phyloP scores from a whole-genome alignment of 2,113 vertebrate species.

The Nycticorax nycticorax region DNA sequence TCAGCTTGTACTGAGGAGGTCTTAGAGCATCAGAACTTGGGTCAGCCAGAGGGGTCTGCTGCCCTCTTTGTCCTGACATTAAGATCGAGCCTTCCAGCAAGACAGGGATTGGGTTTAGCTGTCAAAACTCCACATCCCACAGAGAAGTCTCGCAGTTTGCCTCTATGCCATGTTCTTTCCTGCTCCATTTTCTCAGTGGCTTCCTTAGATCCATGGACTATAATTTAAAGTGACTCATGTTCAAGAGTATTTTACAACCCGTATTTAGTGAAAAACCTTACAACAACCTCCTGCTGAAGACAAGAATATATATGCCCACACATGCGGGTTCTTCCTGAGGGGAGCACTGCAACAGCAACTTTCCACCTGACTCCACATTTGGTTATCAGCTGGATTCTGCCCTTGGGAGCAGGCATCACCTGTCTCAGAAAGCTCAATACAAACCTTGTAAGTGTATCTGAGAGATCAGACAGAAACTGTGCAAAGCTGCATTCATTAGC shows the following conservation, averaged over 20 bases:
- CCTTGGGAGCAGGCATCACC: neutral
- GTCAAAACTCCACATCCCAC: neutral
- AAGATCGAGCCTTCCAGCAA: neutral
- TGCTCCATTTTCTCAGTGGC: slow-evolving; percentile 55
- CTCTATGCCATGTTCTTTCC: neutral
- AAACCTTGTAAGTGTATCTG: neutral
- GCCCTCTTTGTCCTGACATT: neutral
- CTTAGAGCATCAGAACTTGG: neutral
- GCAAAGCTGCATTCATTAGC: neutral
- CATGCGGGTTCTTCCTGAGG: neutral
- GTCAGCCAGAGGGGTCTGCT: neutral
- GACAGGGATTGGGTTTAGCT: neutral
- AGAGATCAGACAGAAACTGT: neutral
- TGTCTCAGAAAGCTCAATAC: neutral
- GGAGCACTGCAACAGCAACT: neutral
- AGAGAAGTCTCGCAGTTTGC: neutral
- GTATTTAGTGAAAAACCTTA: slow-evolving; percentile 33
- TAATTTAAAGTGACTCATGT: slow-evolving; percentile 59
- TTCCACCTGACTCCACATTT: neutral
- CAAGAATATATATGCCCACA: slow-evolving; percentile 20
- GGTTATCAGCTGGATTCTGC: neutral
- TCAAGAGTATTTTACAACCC: slow-evolving; percentile 53
- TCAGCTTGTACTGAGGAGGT: neutral
- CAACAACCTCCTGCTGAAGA: slow-evolving; percentile 6
- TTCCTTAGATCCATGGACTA: neutral